Evolutionary conservation across 2,797 vertebrate genomes (phyloP), one percentile per base, ranked within the genome.

Genomic region (Octomys mimax): DNA sequence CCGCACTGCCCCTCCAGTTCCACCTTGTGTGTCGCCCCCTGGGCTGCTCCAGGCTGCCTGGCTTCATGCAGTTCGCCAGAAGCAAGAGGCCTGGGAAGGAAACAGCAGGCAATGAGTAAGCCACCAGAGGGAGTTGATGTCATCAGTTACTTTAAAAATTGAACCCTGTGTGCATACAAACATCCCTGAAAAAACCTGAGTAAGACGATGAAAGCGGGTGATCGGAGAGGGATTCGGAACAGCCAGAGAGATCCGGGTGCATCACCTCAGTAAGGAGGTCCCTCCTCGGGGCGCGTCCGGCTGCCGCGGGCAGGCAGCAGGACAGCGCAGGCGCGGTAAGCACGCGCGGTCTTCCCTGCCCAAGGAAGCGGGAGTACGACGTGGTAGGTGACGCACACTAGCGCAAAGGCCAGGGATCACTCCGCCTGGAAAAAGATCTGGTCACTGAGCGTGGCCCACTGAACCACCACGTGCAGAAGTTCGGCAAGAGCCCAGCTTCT

Each of bases 81-180:
- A 79, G 31, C 39, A 62, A 86, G 22, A 89, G 12, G 26, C 18
- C 42, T 86, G 57, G 22, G 9, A 83, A 90, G 46, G 66, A 84
- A 39, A 62, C 88, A 89, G 31, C 24, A 68, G 66, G 6, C 39
- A 62, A 52, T 9, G 24, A 68, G 49, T 71, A 49, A 70, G 39
- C 87, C 3, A 49, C 28, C 13, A 14, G 73, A 21, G 49, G 85
- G 95, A 77, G 39, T 4, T 1, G 78, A 73, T 6, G 28, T 36
- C 54, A 75, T 10, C 12, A 33, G 42, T 91, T n/a, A 57, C 22
- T 31, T 86, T 33, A 64, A 68, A 59, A 18, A n/a, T 78, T 33
- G 89, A 95, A 62, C 24, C 28, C 46, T 93, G 31, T 92, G 14
- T 66, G 57, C 46, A 70, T 39, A 86, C n/a, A 96, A 92, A 83